Conservation (phyloP, 2,888 invertebrate species). For the Drosophila prolongata region DNA sequence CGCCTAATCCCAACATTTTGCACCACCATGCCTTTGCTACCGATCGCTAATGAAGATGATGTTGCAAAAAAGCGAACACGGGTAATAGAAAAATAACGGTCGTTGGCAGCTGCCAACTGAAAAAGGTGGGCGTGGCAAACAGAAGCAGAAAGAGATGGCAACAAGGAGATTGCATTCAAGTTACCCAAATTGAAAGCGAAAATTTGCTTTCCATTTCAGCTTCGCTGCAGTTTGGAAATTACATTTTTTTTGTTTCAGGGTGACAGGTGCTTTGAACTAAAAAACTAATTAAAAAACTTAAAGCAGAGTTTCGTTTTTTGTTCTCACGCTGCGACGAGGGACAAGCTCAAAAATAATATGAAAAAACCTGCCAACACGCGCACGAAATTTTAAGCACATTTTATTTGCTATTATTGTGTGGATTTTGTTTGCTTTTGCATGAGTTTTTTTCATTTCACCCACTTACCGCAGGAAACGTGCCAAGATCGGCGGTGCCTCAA, state of each 20-base stretch:
- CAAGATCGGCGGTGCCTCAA: slow-evolving; percentile 58
- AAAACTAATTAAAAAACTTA: slow-evolving; percentile 28
- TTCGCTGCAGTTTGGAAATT: slow-evolving; percentile 42
- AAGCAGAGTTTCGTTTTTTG: slow-evolving; percentile 44
- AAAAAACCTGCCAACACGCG: slow-evolving; percentile 58
- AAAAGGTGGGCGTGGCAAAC: slow-evolving; percentile 58
- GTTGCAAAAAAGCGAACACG: slow-evolving; percentile 59
- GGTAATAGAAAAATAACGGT: slow-evolving; percentile 51
- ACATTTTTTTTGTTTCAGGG: slow-evolving; percentile 16
- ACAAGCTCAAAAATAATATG: slow-evolving; percentile 7
- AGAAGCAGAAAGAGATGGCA: slow-evolving; percentile 11
- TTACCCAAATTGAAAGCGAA: slow-evolving; percentile 61
- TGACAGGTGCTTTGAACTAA: slow-evolving; percentile 45
- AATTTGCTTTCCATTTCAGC: slow-evolving; percentile 67
- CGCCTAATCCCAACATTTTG: neutral
- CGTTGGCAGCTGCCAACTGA: slow-evolving; percentile 48
- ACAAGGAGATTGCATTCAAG: slow-evolving; percentile 36
- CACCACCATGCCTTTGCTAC: slow-evolving; percentile 19
- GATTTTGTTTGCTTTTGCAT: slow-evolving; percentile 30
- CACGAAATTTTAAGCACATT: slow-evolving; percentile 67
- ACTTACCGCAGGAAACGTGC: slow-evolving; percentile 75
- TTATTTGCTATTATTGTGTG: slow-evolving; percentile 62
- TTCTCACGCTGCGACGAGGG: slow-evolving; percentile 63
- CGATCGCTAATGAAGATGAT: slow-evolving; percentile 72
- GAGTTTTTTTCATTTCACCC: slow-evolving; percentile 58